Base-by-base conservation (phyloP, 2,888 invertebrate species). In the Megastigmus dorsalis region DNA sequence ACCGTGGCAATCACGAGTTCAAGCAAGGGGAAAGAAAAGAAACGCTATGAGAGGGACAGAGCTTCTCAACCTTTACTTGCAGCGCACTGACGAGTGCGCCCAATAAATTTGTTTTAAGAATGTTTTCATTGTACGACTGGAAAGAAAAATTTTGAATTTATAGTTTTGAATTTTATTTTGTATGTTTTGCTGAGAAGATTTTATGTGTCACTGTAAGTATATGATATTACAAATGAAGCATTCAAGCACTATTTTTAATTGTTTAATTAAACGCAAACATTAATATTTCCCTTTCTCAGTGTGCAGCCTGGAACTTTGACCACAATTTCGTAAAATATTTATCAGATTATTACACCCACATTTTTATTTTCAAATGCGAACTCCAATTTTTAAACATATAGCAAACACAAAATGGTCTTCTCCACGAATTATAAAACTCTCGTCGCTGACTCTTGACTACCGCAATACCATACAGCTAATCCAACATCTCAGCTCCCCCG, bases 1-100 rank as follows among this genome's bases (percentile, higher is more conserved):
- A 71, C 74, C 74, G 75, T 69, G 69, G 81, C 79, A 80, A 84
- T 85, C 82, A 83, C 77, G 79, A 84, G 81, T 84, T 84, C 80
- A 80, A 77, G 74, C 78, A 78, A 77, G 80, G 78, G 80, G 75
- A 59, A 77, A 76, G 62, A 79, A 76, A 81, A 80, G 70, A 77
- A 77, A 77, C 66, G 74, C 28, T 57, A 43, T 20, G n/a, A n/a
- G n/a, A 50, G 54, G 60, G 43, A 3, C 81, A 83, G 84, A 74
- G 82, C 74, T 78, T 83, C 83, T 83, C 83, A 82, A 77, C 45
- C 23, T 74, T 20, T 38, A 15, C 38, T 55, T 9, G 2, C 26
- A n/a, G n/a, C 9, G 36, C 33, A 18, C 33, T 28, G 36, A 62
- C 13, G 43, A n/a, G 23, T 18, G n/a, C 43, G 33, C n/a, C n/a